Base-by-base conservation (phyloP, 1,140 invertebrate genomes). In the Hycleus cichorii region DNA sequence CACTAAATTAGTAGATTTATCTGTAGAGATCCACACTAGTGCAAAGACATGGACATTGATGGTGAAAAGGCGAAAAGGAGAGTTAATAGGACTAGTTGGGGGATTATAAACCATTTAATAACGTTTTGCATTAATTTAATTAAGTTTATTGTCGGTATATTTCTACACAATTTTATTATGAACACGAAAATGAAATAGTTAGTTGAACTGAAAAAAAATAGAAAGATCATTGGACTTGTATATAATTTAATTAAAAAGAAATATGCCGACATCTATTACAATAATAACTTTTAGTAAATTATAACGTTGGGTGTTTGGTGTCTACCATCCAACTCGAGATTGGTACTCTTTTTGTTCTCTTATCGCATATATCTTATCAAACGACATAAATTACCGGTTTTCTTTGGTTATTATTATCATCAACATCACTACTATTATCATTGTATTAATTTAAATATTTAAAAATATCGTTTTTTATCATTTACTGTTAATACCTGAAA, bases 201-300 rank as follows among this genome's bases (percentile, higher is more conserved):
- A 32, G 7, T 18, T 18, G 3, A 7, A 32, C 3, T 5, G 2
- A 32, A 32, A 32, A 5, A 5, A 32, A 7, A 32, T 32, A 32
- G 32, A 32, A 49, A 52, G 42, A 50, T 60, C 52, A 53, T 60
- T 57, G 47, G 57, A 60, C 18, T 18, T 18, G 18, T 47, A 53
- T 51, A 57, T 60, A 57, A 60, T 60, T 60, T 60, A 60, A 60
- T 60, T 60, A 60, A 60, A 60, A 60, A 60, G 59, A 60, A 60
- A 60, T 60, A 60, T 60, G 59, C 59, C 59, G 53, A 60, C 59
- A 60, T 60, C 56, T 60, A 60, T 60, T 60, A 60, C 54, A 60
- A 60, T 60, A 60, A 60, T 60, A 60, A 57, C 59, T 51, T 18
- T 42, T 53, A 51, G 53, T 60, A 57, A 60, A 60, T 60, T 60